Evolutionary conservation across 1,140 invertebrate species (phyloP), one percentile per base, ranked within the genome.

Genomic region (Zeugodacus cucurbitae): DNA sequence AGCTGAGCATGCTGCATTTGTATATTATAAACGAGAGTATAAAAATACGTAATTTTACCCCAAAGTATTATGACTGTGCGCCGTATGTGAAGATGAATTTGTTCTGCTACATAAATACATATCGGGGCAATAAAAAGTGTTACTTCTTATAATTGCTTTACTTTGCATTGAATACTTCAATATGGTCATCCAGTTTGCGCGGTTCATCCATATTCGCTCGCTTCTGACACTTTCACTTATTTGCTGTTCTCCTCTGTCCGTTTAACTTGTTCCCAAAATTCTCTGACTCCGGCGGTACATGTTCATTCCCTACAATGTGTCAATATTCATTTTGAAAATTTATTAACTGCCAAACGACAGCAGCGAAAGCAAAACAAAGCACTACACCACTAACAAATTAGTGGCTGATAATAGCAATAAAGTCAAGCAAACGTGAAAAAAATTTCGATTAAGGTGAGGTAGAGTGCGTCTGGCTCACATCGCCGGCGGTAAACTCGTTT

Each of bases 281-380:
- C 44, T 29, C 26, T 59, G 74, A 74, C 89, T 87, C 62, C 87
- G 91, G 89, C 91, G 91, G 70, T 82, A 82, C 41, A 41, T 41
- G 44, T 82, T 26, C n/a, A 48, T 82, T 82, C 26, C 14, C 14
- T 41, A 48, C 91, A 92, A 92, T 92, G 92, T 92, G 91, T 92
- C 91, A 92, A 92, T 92, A 91, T 90, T 82, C 74, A 48, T 48
- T 91, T 92, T 91, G 90, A 88, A 90, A 92, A 91, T 92, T 92
- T 91, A 92, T 91, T 91, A 91, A 91, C 90, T 89, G 90, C 91
- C 91, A 92, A 91, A 92, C 67, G 37, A 74, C 67, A 74, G 34
- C 67, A 74, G 37, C 37, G 34, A 74, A 74, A 48, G 41, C 32
- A 41, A 44, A 82, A 82, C 41, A 82, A 82, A 82, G 41, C 41